Evolutionary conservation across 2,888 invertebrate genomes (phyloP).

Genomic region (Ophonus ardosiacus): DNA sequence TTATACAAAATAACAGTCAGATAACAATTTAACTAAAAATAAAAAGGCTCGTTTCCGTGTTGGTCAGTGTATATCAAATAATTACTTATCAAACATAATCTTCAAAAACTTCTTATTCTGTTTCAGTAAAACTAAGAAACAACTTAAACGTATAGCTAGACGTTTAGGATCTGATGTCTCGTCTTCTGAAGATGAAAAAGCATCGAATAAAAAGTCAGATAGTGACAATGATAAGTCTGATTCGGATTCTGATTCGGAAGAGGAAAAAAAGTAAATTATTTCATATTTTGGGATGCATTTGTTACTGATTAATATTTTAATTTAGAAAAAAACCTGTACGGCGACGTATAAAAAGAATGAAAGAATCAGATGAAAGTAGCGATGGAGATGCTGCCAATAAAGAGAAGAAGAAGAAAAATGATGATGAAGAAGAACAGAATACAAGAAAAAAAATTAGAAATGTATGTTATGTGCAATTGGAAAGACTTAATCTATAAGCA

Average conservation of each 20-base stretch:
- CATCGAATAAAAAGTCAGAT: not conserved
- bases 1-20: no score
- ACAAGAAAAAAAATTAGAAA: constrained; percentile 80
- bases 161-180: constrained; percentile 51
- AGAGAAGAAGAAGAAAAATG: constrained; percentile 51
- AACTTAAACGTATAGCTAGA: constrained; percentile 48
- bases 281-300: no score
- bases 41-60: no score
- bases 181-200: constrained; percentile 38
- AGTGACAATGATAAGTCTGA: constrained; percentile 23
- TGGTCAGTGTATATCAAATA: no score
- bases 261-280: constrained; percentile 64
- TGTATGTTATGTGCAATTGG: constrained; percentile 69
- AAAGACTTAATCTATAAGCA: not conserved
- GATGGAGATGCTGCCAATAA: constrained; percentile 71
- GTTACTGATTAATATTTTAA: constrained; percentile 6
- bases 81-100: no score
- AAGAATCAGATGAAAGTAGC: constrained; percentile 72
- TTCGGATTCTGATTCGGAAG: constrained; percentile 64
- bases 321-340: constrained; percentile 66
- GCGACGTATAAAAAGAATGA: constrained; percentile 71
- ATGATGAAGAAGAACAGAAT: constrained; percentile 48
- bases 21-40: no score
- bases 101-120: not conserved
- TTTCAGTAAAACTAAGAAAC: constrained; percentile 45